Evolutionary conservation across 2,113 vertebrate species (phyloP), one percentile per base, ranked within the genome.

Genomic region (Gobiocypris rarus): DNA sequence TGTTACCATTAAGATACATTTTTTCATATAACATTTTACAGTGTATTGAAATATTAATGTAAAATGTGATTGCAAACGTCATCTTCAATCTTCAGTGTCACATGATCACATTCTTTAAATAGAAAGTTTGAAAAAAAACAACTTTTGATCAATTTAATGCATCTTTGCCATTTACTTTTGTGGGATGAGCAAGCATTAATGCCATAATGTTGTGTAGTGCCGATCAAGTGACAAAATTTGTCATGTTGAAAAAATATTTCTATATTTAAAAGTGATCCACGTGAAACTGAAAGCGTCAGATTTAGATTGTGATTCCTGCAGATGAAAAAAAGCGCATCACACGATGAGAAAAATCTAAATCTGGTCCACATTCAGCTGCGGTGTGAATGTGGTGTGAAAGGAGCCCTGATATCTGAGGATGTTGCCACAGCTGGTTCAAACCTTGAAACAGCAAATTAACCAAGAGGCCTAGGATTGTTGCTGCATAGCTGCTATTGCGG

Each of bases 391-490:
- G 19, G 3, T 2, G 1, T n/a, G 52, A 22, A 54, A 15, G n/a
- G 22, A 24, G 28, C 19, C 28, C 24, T 71, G 69, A 65, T 28
- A 41, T 14, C 5, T 13, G 19, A 69, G 52, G 24, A 45, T 59
- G 14, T 13, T 24, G 26, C 54, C 73, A 76, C 43, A n/a, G 38
- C 34, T 82, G 56, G 54, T 61, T 28, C 19, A 28, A 22, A 59
- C 22, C 86, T 63, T 85, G 28, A 84, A 75, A 84, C 26, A 43
- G 81, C 70, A 82, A 65, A 84, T 84, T 81, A 84, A 77, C 54
- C 56, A 82, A 75, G 83, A 75, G 86, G 78, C 34, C 82, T 82
- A 65, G 59, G 48, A 41, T 82, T 58, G 41, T 38, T 70, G 43
- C 74, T 63, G 58, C 54, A 81, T 26, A 85, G 83, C 59, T 67